Base-by-base conservation (phyloP, 2,888 invertebrate genomes). In the Calliscelio sp. region DNA sequence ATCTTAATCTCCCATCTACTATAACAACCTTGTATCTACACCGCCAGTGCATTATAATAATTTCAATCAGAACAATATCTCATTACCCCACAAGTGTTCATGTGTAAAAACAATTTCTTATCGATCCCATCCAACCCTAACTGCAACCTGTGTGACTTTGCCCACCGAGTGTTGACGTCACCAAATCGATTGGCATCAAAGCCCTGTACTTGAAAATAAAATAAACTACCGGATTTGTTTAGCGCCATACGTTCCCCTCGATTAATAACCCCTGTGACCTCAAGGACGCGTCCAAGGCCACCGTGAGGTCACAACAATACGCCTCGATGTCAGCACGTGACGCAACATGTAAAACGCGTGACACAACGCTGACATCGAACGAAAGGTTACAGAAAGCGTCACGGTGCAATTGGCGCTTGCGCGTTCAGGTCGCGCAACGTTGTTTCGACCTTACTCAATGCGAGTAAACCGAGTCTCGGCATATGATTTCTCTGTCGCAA, bases 301-400 rank as follows among this genome's bases (percentile, higher is more conserved):
- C 5, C 44, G 32, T 18, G 35, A 51, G 77, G 41, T 24, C 57
- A 8, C 11, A 38, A 41, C 63, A 18, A 38, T 46, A 7, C 44
- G 35, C 51, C 59, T 41, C 59, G 49, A 41, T 24, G 41, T n/a
- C 25, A 24, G 24, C 68, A 24, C 81, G 70, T 51, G 71, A 78
- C 74, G 74, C 79, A 65, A 74, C 74, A 59, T 46, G 79, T 53
- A 49, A 79, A 63, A 65, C 59, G 53, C 66, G 71, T 80, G 74
- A 51, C 79, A 28, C 55, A 51, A 55, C 57, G 55, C 57, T 51
- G 35, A 53, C 61, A 35, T 16, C 63, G 38, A 53, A 65, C 20
- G 70, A 77, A 83, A 80, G 80, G 75, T 75, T 84, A 73, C 74
- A 49, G 63, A 49, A 79, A 82, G 66, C 78, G 68, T 78, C 78